Percentiles rank a stretch among this genome's conserved stretches.
Conservation (phyloP, 2,797 vertebrate genomes). For the Microctenopoma stevenorrisi region DNA sequence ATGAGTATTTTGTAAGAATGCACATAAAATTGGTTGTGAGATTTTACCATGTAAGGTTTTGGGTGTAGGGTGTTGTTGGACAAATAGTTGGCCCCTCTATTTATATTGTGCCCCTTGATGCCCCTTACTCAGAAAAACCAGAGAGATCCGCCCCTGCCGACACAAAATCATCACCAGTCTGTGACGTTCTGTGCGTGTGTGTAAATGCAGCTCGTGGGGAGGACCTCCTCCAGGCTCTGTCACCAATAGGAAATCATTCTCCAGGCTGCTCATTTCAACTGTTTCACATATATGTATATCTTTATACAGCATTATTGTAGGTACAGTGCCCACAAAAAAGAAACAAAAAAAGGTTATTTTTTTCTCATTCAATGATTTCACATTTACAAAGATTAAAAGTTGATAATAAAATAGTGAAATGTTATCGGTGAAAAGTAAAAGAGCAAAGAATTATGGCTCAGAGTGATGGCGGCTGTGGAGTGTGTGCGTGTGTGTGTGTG, state of each 20-base stretch:
- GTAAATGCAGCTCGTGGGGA: conserved; percentile 45
- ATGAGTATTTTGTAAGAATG: too few relatives aligned
- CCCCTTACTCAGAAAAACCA: too few relatives aligned
- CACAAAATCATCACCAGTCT: background rate
- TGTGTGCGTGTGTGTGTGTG: conserved; percentile 37
- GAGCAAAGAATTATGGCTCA: conserved; percentile 72
- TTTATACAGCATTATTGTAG: conserved; percentile 78
- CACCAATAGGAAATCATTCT: conserved; percentile 47
- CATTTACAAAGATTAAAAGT: conserved; percentile 78
- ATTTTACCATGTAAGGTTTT: too few relatives aligned
- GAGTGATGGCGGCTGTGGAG: conserved; percentile 58
- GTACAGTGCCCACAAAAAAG: conserved; percentile 68
- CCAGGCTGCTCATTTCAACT: conserved; percentile 63
- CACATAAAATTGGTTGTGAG: too few relatives aligned
- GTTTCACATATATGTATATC: conserved; percentile 81
- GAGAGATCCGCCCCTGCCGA: too few relatives aligned
- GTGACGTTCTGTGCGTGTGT: conserved; percentile 1
- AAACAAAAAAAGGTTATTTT: conserved; percentile 43
- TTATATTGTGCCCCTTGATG: too few relatives aligned
- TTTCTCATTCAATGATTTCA: conserved; percentile 72
- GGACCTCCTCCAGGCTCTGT: conserved; percentile 55
- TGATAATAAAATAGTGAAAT: conserved; percentile 80
- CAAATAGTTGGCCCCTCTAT: too few relatives aligned
- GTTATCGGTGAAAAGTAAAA: conserved; percentile 77
- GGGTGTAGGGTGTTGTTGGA: too few relatives aligned